Percentiles rank a stretch among this genome's conserved stretches.
phyloP scores from a whole-genome alignment of 2,888 invertebrate species.

The Troglohyphantes excavatus region DNA sequence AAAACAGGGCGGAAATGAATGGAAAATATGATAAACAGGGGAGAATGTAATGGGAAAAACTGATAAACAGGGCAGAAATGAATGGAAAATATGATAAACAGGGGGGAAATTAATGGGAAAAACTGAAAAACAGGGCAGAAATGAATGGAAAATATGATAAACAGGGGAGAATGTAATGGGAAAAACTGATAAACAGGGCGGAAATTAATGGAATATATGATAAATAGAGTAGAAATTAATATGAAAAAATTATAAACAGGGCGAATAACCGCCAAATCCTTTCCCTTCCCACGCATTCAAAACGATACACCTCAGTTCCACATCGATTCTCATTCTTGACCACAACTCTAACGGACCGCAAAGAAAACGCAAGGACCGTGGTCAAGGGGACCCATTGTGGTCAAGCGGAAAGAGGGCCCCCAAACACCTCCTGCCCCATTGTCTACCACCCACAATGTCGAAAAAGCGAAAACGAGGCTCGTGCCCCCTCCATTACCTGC shows the following conservation, averaged over 20 bases:
- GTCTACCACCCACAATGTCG: neutral
- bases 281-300: neutral
- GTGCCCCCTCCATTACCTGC: slow-evolving; percentile 1
- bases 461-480: neutral
- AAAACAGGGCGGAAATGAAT: too few relatives aligned
- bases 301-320: neutral
- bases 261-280: neutral
- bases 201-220: too few relatives aligned
- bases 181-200: too few relatives aligned
- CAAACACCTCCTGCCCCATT: neutral
- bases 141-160: too few relatives aligned
- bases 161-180: too few relatives aligned
- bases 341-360: neutral
- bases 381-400: neutral
- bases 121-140: too few relatives aligned
- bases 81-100: too few relatives aligned
- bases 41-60: too few relatives aligned
- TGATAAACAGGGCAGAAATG: too few relatives aligned
- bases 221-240: too few relatives aligned
- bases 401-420: neutral
- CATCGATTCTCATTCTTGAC: neutral
- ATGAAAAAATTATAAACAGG: neutral
- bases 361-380: neutral
- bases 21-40: too few relatives aligned
- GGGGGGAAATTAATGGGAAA: too few relatives aligned